Evolutionary conservation across 2,888 invertebrate genomes (phyloP), one percentile per base, ranked within the genome.

Genomic region (Thymelicus lineola): DNA sequence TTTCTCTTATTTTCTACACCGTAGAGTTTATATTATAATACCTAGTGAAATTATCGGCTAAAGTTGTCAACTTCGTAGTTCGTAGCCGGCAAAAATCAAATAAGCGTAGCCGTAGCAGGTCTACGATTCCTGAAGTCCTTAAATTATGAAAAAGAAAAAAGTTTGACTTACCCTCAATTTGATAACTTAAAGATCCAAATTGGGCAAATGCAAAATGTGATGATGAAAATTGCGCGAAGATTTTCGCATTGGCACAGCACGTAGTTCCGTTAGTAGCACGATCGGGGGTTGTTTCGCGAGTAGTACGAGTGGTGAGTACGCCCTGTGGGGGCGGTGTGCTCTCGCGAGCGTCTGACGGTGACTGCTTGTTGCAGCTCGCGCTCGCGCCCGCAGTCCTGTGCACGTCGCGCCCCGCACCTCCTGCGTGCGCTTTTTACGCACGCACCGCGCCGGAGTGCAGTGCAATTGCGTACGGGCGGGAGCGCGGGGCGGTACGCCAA

Each of bases 381-480:
- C 80, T 78, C 80, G 80, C 85, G 83, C 82, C 83, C 81, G 83
- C 81, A 77, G 82, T 82, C 84, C 77, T 82, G 82, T 83, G 80
- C 82, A 75, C 80, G 79, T 85, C 81, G 77, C 82, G 78, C 87
- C 88, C 87, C 89, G 84, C 90, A 71, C 88, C 85, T 87, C 89
- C 87, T 86, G 90, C 90, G 90, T 93, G 93, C 93, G 93, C 92
- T 93, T 93, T 93, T 92, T 93, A 92, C 92, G 92, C 93, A 91
- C 89, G 87, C 87, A 87, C 83, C 86, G 86, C 86, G 84, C 84
- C 83, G 83, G 83, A 90, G 90, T 91, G 92, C 92, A 93, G 89
- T 92, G 93, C 92, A 93, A 93, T 93, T 93, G 93, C 91, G 91
- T 87, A 89, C 89, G 90, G 88, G 85, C 78, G 85, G 83, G 80